Conservation (phyloP, 2,797 vertebrate genomes). For the Heterohyrax brucei region DNA sequence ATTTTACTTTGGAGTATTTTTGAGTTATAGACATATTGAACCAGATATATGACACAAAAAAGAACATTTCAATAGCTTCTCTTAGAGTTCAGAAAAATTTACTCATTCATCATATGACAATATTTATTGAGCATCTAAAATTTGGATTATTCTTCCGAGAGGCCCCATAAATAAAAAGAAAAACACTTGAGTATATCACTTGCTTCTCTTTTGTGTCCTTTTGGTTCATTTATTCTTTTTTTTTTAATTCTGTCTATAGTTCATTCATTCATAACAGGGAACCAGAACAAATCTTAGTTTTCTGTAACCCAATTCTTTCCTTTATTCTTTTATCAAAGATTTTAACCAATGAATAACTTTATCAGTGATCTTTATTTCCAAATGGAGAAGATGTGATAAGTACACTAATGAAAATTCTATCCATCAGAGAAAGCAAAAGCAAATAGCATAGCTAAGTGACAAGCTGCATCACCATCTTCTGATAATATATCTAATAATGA, state of each 20-base stretch:
- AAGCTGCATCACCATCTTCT: background rate
- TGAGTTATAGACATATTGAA: constrained; percentile 37
- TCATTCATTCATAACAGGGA: background rate
- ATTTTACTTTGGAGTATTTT: constrained; percentile 37
- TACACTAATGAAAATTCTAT: background rate
- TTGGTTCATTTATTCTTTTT: background rate
- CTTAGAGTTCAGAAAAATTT: constrained; percentile 17
- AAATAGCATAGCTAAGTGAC: background rate
- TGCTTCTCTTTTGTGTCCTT: background rate
- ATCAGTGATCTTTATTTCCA: constrained; percentile 30
- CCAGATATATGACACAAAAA: constrained; percentile 41
- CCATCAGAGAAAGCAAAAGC: background rate
- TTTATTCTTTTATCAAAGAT: background rate
- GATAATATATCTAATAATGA: background rate
- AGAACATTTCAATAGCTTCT: background rate
- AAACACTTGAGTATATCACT: background rate
- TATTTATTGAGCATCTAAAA: constrained; percentile 49
- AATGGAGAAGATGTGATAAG: background rate
- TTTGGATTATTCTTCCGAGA: constrained; percentile 9
- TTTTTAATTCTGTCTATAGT: background rate
- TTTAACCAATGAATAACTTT: background rate
- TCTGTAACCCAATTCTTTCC: background rate
- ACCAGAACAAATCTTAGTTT: constrained; percentile 34
- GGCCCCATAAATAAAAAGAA: background rate
- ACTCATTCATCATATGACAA: constrained; percentile 1